These are phyloP conservation scores for Channa argus DNA, from an alignment of 2,113 vertebrate species.

Conservation along the genomic window DNA sequence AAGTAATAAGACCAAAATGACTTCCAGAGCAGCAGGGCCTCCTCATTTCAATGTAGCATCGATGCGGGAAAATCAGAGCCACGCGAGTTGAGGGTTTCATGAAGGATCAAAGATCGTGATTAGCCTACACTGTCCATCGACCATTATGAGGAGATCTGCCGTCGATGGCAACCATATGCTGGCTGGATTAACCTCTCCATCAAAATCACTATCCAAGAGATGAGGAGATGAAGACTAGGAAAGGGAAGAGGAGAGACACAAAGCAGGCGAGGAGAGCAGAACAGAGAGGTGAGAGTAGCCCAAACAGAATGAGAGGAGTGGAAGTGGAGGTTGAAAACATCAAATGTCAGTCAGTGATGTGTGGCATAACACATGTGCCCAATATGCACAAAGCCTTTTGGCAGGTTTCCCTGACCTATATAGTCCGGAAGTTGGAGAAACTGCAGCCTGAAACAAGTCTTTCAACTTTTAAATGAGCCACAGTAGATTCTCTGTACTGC, in stretches of 20 bases:
- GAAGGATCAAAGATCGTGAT: conserved; percentile 82
- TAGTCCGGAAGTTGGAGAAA: conserved; percentile 72
- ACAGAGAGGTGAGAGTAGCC: conserved; percentile 61
- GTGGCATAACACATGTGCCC: conserved; percentile 75
- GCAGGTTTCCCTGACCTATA: conserved; percentile 76
- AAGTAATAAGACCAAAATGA: conserved; percentile 82
- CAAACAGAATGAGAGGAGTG: conserved; percentile 55
- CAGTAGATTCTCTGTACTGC: conserved; percentile 65
- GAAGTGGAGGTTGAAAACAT: conserved; percentile 71
- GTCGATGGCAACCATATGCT: conserved; percentile 80
- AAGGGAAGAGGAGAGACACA: conserved; percentile 22
- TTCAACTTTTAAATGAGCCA: conserved; percentile 77
- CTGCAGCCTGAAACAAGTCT: conserved; percentile 68
- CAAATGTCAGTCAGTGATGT: conserved; percentile 72
- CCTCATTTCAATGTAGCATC: conserved; percentile 66
- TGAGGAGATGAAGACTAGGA: conserved; percentile 41
- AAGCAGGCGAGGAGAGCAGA: conserved; percentile 43
- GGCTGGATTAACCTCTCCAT: conserved; percentile 76
- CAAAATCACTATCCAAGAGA: conserved; percentile 66
- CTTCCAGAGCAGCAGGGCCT: conserved; percentile 79
- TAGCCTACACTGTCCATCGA: conserved; percentile 76
- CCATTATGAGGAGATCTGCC: conserved; percentile 70
- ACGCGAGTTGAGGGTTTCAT: conserved; percentile 67
- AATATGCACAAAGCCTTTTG: conserved; percentile 75
- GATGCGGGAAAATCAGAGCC: conserved; percentile 77